These are phyloP conservation scores for Corythornis madagascariensis DNA, from an alignment of 2,113 vertebrate species.

Conservation along the genomic window DNA sequence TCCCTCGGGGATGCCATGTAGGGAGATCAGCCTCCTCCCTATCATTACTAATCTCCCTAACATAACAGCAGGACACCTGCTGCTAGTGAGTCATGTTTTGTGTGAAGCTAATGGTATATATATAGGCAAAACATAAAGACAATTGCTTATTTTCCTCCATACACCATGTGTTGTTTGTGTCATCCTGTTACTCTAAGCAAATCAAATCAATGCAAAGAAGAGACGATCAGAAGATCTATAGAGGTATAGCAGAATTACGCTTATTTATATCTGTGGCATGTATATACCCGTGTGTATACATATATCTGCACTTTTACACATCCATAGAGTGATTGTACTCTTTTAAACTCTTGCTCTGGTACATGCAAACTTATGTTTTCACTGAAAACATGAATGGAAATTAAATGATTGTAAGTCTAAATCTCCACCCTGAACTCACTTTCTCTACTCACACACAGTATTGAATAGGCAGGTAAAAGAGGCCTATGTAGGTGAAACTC, in stretches of 20 bases:
- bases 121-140: constrained; percentile 5
- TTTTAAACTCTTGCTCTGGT: not conserved
- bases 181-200: not conserved
- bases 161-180: not conserved
- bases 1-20: constrained; percentile 50
- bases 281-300: not conserved
- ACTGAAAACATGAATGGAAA: not conserved
- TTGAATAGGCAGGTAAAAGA: not conserved
- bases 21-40: constrained; percentile 44
- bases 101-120: constrained; percentile 32
- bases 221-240: not conserved
- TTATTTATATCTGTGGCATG: not conserved
- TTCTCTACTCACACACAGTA: not conserved
- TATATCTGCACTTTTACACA: not conserved
- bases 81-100: constrained; percentile 65
- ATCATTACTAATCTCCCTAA: constrained; percentile 53
- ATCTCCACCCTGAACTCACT: not conserved
- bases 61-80: constrained; percentile 54
- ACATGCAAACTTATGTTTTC: not conserved
- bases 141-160: constrained; percentile 20
- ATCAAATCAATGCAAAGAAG: not conserved
- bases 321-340: not conserved
- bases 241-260: not conserved
- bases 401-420: not conserved
- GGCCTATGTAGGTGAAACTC: not conserved